These are phyloP conservation scores for Diadegma fenestrale DNA, from an alignment of 2,888 invertebrate genomes.

Conservation along the genomic window DNA sequence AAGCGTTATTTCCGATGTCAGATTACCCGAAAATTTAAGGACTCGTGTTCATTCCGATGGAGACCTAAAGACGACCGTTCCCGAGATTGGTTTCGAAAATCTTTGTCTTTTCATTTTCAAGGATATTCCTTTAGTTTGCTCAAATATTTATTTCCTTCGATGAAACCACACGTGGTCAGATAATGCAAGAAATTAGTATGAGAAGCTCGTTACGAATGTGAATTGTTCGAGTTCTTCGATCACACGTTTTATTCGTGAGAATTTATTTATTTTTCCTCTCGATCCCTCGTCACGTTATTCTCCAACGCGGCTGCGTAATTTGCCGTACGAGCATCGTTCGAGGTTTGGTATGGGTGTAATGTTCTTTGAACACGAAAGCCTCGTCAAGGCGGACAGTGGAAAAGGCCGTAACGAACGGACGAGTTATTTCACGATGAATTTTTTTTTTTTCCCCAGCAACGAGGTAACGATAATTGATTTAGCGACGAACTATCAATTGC, in stretches of 20 bases:
- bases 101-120: background rate
- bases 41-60: slow-evolving; percentile 67
- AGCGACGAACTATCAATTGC: background rate
- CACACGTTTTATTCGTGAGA: slow-evolving; percentile 25
- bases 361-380: slow-evolving; percentile 61
- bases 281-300: slow-evolving; percentile 44
- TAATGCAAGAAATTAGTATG: background rate
- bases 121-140: slow-evolving; percentile 47
- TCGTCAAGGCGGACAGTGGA: slow-evolving; percentile 31
- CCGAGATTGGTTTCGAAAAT: background rate
- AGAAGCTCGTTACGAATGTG: background rate
- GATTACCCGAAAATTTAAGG: slow-evolving; percentile 76
- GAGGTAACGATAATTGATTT: background rate
- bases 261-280: slow-evolving; percentile 40
- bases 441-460: slow-evolving; percentile 23
- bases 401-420: slow-evolving; percentile 46
- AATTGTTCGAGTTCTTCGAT: slow-evolving; percentile 3
- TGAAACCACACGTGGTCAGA: slow-evolving; percentile 11
- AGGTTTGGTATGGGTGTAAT: slow-evolving; percentile 50
- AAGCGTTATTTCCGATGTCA: slow-evolving; percentile 74
- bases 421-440: slow-evolving; percentile 13
- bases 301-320: slow-evolving; percentile 64
- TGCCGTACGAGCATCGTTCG: slow-evolving; percentile 59
- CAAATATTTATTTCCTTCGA: slow-evolving; percentile 45
- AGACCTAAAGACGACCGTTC: no score